Base-by-base conservation (phyloP, 2,888 invertebrate genomes). In the Erynnis tages region DNA sequence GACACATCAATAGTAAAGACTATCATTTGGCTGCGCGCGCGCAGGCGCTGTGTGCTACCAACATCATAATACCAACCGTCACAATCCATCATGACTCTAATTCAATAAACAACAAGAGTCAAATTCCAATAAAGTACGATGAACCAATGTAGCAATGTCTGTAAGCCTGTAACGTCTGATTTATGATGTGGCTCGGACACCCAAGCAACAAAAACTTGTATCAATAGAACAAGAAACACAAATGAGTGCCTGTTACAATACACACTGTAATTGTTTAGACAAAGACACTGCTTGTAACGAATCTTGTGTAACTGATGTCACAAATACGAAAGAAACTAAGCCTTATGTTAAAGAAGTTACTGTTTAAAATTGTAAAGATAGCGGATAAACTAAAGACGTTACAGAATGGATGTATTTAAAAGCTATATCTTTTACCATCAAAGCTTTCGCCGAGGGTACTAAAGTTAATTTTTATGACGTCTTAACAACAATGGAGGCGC, bases 261-360 rank as follows among this genome's bases (percentile, higher is more conserved):
- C 82, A 72, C 66, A 66, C 70, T 75, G 80, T 88, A 87, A 88
- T 88, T 88, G 88, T 88, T 88, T 87, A 88, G 82, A 87, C 86
- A 88, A 88, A 78, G 82, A 85, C 85, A 87, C 86, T 76, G 69
- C 56, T 70, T 65, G 63, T 49, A 54, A 59, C 54, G 57, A 38
- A 53, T 60, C 55, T 40, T 60, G 67, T 65, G 62, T 62, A 56
- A 49, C 49, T 14, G 23, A 38, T 44, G 8, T 65, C 58, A 50
- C 53, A 6, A 7, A 1, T 4, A 4, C 16, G 16, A 8, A n/a
- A 5, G 0, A 40, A 23, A 50, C 27, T 41, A 35, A 35, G 21
- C 43, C 35, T 34, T 50, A 50, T 27, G 6, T 3, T 10, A 2
- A 35, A 25, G 6, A 2, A 2, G 2, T 13, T 29, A 66, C 21